Evolutionary conservation across 2,888 invertebrate species (phyloP).

Genomic region (Julus scanicus): DNA sequence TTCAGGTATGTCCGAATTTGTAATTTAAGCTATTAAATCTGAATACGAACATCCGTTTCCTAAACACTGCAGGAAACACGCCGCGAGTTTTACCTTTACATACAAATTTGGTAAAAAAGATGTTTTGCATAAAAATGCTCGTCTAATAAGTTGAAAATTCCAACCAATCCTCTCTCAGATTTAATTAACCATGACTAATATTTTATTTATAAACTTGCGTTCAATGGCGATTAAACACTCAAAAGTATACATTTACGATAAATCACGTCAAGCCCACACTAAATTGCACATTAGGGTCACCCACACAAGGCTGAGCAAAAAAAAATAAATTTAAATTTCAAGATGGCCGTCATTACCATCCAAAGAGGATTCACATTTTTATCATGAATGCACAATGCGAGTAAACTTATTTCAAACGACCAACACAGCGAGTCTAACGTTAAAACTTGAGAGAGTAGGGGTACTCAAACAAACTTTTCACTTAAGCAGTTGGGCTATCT

Average conservation of each 20-base stretch:
- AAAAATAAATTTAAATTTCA: background rate
- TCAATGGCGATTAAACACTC: background rate
- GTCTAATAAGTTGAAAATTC: background rate
- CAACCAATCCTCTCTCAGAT: background rate
- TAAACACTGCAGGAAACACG: conserved; percentile 17
- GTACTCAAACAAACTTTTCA: too few species aligned
- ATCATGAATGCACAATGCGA: background rate
- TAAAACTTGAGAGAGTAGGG: too few species aligned
- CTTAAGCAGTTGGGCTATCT: too few species aligned
- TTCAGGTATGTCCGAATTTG: conserved; percentile 4
- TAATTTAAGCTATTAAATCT: conserved; percentile 12
- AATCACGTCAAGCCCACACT: background rate
- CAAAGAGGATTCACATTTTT: background rate
- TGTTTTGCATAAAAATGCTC: background rate
- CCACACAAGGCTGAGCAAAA: background rate
- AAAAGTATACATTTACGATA: background rate
- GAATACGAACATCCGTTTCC: conserved; percentile 12
- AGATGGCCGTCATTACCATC: background rate
- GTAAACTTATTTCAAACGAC: too few species aligned
- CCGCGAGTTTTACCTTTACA: background rate
- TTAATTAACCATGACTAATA: conserved; percentile 5
- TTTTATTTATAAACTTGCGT: conserved; percentile 26
- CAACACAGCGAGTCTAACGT: too few species aligned
- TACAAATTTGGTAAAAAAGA: background rate
- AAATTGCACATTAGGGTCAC: background rate